These are phyloP conservation scores for Drosophila mimetica DNA, from an alignment of 2,888 invertebrate genomes.

Conservation along the genomic window DNA sequence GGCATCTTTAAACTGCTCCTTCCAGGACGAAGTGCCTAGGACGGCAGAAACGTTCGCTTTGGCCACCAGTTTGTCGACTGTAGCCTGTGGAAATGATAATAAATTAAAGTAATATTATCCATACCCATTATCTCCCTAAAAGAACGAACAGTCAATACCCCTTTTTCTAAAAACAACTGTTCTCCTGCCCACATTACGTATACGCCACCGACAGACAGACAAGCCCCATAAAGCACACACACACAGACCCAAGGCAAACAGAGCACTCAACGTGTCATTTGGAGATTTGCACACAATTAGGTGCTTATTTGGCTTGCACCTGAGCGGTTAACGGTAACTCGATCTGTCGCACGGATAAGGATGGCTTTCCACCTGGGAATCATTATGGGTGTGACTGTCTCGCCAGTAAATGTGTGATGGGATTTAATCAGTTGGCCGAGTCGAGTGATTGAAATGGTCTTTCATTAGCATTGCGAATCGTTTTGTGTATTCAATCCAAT, in stretches of 20 bases:
- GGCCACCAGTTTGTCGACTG: constrained; percentile 98
- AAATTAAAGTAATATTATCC: background rate
- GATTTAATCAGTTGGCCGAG: constrained; percentile 7
- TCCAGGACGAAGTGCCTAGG: constrained; percentile 98
- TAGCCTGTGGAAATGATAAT: constrained; percentile 88
- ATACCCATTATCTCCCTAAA: too few species aligned
- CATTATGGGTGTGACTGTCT: constrained; percentile 24
- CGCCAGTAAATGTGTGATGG: constrained; percentile 23
- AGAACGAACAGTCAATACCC: too few species aligned
- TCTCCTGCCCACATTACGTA: constrained; percentile 40
- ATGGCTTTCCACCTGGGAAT: constrained; percentile 23
- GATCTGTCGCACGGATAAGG: constrained; percentile 36
- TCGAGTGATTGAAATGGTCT: constrained; percentile 43
- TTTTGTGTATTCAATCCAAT: background rate
- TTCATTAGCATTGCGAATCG: constrained; percentile 35
- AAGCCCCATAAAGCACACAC: constrained; percentile 9
- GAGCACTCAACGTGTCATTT: constrained; percentile 46
- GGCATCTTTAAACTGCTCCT: constrained; percentile 99
- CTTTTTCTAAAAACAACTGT: too few species aligned
- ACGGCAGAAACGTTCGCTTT: constrained; percentile 97
- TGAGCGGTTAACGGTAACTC: constrained; percentile 41
- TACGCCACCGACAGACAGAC: constrained; percentile 36
- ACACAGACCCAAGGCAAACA: constrained; percentile 34
- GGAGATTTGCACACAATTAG: constrained; percentile 63
- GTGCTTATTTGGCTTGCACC: constrained; percentile 49